phyloP scores from a whole-genome alignment of 2,888 invertebrate genomes.

The Meiosimyza decipiens region DNA sequence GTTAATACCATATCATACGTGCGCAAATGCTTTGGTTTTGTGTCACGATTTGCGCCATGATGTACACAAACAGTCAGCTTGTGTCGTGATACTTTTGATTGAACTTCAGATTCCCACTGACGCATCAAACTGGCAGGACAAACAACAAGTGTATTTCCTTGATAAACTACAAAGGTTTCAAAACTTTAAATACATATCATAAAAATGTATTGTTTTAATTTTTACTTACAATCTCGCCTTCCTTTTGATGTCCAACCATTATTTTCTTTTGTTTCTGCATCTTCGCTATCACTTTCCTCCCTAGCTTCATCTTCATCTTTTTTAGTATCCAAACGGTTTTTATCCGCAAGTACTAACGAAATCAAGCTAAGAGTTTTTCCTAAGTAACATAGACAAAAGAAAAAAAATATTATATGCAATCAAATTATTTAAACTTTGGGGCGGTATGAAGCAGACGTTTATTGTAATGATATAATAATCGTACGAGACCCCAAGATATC shows the following conservation, averaged over 20 bases:
- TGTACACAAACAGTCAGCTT: conserved; percentile 76
- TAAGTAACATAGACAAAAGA: conserved; percentile 39
- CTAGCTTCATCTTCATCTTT: conserved; percentile 51
- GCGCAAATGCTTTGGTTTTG: conserved; percentile 73
- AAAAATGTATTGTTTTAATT: background rate
- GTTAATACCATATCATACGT: conserved; percentile 86
- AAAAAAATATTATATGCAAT: background rate
- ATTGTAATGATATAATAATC: too few species aligned
- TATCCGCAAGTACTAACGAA: conserved; percentile 74
- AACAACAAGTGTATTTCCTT: conserved; percentile 86
- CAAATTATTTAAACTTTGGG: background rate
- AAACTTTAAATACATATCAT: background rate
- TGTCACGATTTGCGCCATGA: conserved; percentile 84
- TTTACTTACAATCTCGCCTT: conserved; percentile 57
- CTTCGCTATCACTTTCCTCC: conserved; percentile 49
- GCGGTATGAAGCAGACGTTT: too few species aligned
- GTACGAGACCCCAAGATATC: too few species aligned
- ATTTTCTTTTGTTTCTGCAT: conserved; percentile 44
- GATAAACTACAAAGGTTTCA: conserved; percentile 62
- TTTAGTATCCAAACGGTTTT: conserved; percentile 64
- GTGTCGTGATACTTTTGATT: conserved; percentile 72
- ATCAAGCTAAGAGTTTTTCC: conserved; percentile 86
- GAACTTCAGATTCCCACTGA: conserved; percentile 90
- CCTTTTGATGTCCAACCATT: conserved; percentile 59
- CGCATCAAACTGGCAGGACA: conserved; percentile 91